Conservation (phyloP, 1,140 invertebrate genomes). For the Drosophila lacteicornis region DNA sequence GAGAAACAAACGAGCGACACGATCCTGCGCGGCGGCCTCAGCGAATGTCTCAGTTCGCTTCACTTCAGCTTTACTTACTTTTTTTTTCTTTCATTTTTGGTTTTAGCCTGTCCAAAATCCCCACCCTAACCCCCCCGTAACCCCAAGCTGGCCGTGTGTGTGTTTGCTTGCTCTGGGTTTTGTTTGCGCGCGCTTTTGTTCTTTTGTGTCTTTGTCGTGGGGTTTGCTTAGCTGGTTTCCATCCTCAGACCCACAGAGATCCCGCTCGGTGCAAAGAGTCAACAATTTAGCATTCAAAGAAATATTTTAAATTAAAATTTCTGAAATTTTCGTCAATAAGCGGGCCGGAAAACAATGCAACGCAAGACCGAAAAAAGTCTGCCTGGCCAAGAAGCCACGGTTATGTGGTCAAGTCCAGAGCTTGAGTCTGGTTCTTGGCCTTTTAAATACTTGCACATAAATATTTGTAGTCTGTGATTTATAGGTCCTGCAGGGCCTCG, state of each 20-base stretch:
- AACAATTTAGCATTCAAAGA: conserved; percentile 85
- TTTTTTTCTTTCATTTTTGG: not conserved
- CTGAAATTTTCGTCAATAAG: conserved; percentile 84
- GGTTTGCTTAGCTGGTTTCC: conserved; percentile 78
- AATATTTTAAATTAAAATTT: conserved; percentile 85
- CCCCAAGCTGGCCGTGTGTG: conserved; percentile 29
- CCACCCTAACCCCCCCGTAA: conserved; percentile 9
- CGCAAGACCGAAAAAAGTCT: conserved; percentile 8
- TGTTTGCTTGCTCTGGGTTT: conserved; percentile 71
- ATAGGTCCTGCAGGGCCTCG: conserved; percentile 26
- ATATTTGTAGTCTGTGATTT: conserved; percentile 70
- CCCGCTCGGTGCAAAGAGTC: conserved; percentile 68
- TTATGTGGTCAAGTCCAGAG: conserved; percentile 24
- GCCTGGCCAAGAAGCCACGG: conserved; percentile 25
- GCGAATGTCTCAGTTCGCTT: conserved; percentile 61
- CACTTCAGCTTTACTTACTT: conserved; percentile 29
- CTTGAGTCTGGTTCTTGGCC: conserved; percentile 20
- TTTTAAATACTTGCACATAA: conserved; percentile 75
- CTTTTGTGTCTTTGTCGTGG: conserved; percentile 78
- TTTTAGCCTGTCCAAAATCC: conserved; percentile 8
- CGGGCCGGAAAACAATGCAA: conserved; percentile 68
- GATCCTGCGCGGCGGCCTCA: conserved; percentile 74
- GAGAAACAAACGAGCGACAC: conserved; percentile 85
- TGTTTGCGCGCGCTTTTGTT: conserved; percentile 82
- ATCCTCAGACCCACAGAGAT: conserved; percentile 22